Base-by-base conservation (phyloP, 2,888 invertebrate species). In the Prionchulus punctatus region DNA sequence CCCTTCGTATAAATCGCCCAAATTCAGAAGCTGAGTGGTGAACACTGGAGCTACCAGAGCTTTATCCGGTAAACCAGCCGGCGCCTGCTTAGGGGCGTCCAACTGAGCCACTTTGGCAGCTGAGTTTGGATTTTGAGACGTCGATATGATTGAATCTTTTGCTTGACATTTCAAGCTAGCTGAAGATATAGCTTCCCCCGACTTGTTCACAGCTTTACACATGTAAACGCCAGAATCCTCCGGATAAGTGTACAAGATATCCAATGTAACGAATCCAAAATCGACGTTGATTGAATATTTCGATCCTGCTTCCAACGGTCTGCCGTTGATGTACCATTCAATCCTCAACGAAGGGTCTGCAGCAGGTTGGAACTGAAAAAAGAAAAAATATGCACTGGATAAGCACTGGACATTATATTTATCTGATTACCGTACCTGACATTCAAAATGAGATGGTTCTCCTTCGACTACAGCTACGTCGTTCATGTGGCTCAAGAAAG, bases 151-250 rank as follows among this genome's bases (percentile, higher is more conserved):
- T 3, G 59, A 23, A 2, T 56, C 58, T 30, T 56, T 59, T 4
- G 43, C 3, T n/a, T 27, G 26, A 28, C 54, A 58, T 47, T 65
- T 63, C 18, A 96, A 77, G 1, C 89, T 86, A 7, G 92, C 88
- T 4, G 91, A 89, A 43, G 90, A 91, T 1, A 91, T 87, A 27
- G 94, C 92, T 78, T 94, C 88, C 56, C 94, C 96, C 56, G 91
- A 77, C 64, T 90, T 89, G 67, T 91, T 91, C 56, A 70, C 71
- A 43, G 92, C 91, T 57, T 89, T 81, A 71, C 92, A 90, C 1
- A 91, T 92, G 73, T 94, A 94, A 42, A 90, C 88, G 49, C 94
- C 94, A 1, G 90, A 88, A 75, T 96, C 96, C 73, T 90, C 90
- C 26, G 91, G 89, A 69, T 86, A 66, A 3, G 70, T 62, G 66